Evolutionary conservation across 1,140 invertebrate species (phyloP).

Genomic region (Hyposmocoma kahamanoa): DNA sequence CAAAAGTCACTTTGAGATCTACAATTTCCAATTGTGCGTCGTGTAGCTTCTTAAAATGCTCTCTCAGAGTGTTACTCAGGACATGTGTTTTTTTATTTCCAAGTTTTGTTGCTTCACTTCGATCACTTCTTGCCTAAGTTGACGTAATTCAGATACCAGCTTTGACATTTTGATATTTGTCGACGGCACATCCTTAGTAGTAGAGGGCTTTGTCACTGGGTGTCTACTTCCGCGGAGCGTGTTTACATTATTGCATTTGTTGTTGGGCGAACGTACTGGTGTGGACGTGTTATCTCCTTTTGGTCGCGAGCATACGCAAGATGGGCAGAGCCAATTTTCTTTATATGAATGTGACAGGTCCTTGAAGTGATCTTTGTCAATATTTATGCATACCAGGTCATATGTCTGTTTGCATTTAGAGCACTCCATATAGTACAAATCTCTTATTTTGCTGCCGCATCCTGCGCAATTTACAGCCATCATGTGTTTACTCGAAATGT

Average conservation of each 20-base stretch:
- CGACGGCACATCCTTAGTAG: no score
- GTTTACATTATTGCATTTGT: no score
- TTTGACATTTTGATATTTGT: neutral
- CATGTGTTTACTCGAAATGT: no score
- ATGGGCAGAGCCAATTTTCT: neutral
- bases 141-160: neutral
- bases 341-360: neutral
- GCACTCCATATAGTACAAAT: conserved; percentile 6
- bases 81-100: neutral
- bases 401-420: conserved; percentile 1
- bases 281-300: conserved; percentile 2
- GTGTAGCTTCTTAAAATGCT: neutral
- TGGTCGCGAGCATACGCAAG: conserved; percentile 3
- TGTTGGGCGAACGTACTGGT: no score
- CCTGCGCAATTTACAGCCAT: no score
- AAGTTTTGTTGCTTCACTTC: neutral
- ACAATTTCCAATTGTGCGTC: neutral
- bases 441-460: no score
- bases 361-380: neutral
- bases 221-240: no score
- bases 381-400: conserved; percentile 6
- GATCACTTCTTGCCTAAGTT: neutral
- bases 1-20: neutral
- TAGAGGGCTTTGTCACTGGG: no score
- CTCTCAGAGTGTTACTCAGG: neutral